These are phyloP conservation scores for Lymantria dispar DNA, from an alignment of 2,888 invertebrate species.

Conservation along the genomic window DNA sequence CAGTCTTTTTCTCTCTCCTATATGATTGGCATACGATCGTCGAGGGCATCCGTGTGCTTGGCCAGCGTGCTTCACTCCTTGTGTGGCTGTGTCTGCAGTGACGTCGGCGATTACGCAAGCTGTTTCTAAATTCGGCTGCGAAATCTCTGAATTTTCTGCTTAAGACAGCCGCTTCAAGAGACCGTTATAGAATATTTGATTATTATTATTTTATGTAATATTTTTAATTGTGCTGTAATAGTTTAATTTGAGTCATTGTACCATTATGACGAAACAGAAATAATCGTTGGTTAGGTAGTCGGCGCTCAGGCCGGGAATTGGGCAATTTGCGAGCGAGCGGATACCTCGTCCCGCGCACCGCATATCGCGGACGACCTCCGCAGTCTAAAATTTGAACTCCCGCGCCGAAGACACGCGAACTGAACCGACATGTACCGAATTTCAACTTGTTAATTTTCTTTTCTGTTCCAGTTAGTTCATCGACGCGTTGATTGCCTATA, in stretches of 20 bases:
- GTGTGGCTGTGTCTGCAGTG: constrained; percentile 68
- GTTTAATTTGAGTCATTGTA: constrained; percentile 61
- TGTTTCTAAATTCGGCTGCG: constrained; percentile 71
- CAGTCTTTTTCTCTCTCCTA: constrained; percentile 93
- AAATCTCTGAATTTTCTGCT: constrained; percentile 79
- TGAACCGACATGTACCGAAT: constrained; percentile 51
- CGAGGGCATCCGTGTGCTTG: constrained; percentile 27
- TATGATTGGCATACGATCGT: constrained; percentile 78
- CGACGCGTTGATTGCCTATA: constrained; percentile 13
- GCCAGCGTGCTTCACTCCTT: constrained; percentile 17
- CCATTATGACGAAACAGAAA: constrained; percentile 65
- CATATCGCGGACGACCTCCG: constrained; percentile 18
- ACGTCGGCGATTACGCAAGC: constrained; percentile 78
- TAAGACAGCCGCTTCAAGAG: constrained; percentile 40
- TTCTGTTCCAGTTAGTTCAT: constrained; percentile 49
- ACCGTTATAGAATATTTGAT: neutral
- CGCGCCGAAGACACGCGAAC: constrained; percentile 51
- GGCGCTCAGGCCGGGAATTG: constrained; percentile 63
- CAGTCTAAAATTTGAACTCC: constrained; percentile 58
- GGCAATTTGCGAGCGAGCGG: constrained; percentile 70
- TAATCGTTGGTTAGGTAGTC: constrained; percentile 46
- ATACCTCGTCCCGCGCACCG: constrained; percentile 41
- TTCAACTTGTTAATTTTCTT: constrained; percentile 44
- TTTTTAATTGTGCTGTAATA: constrained; percentile 56
- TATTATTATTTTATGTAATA: constrained; percentile 25